Base-by-base conservation (phyloP, 2,113 vertebrate genomes). In the Pluvialis apricaria region DNA sequence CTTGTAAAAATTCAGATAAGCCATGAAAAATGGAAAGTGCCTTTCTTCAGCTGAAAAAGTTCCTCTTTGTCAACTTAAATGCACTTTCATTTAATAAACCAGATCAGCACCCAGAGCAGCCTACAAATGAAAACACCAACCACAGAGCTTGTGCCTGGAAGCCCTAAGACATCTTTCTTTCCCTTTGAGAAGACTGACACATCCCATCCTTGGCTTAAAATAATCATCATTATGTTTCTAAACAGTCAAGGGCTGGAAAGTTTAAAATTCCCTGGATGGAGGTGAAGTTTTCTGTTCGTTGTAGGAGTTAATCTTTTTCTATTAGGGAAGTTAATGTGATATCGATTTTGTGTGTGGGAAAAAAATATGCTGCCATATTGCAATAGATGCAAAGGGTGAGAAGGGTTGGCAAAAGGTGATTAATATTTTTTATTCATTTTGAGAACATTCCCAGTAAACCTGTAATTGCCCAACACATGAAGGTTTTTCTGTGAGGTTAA, bases 291-390 rank as follows among this genome's bases (percentile, higher is more conserved):
- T 93, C 88, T 88, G 57, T 68, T 88, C 60, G 73, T 76, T 92
- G 60, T 81, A 75, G 44, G 38, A 90, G 60, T 92, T 97, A 94
- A 94, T 96, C 34, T 83, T 94, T 94, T 95, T 86, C 94, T 94
- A 82, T 88, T 88, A 84, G 40, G 34, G 73, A 90, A 94, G 76
- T 90, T 96, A 91, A 96, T 82, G 68, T 85, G 87, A 89, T 96
- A 92, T 90, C 95, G 93, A 96, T 97, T 96, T 95, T 86, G 51
- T 73, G 65, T 4, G 11, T 18, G 25, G 55, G 52, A 51, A 92
- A 51, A 92, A 80, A 87, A 80, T 85, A 82, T 61, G 60, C 81
- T 97, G 94, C 78, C 61, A 72, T 91, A 83, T 73, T 92, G 82
- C 26, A 0, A 85, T 86, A 92, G 86, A 88, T 86, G 55, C 42